Base-by-base conservation (phyloP, 2,113 vertebrate species). In the Lasiurus cinereus region DNA sequence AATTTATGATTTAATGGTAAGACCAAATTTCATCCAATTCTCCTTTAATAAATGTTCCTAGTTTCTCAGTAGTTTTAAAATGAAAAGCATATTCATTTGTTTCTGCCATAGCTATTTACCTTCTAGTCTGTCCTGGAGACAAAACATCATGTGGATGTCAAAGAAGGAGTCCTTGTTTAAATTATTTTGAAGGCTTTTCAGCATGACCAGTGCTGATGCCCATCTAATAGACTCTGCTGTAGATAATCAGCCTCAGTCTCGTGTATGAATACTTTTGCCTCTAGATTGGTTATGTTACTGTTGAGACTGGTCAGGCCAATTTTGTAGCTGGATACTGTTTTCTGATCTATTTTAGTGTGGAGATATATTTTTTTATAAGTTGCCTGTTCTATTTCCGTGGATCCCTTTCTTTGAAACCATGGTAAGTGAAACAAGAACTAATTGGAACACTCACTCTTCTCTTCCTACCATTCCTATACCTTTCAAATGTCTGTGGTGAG, bases 71-170 rank as follows among this genome's bases (percentile, higher is more conserved):
- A 54, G 98, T 98, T 94, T 99, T 99, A 4, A 99, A 87, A 46
- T 99, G 99, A 86, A 99, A 99, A 7, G 98, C 99, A 97, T 99
- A 99, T 86, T 99, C 99, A 97, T 97, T 99, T 8, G 99, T 99
- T 74, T 99, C 99, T 0, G 99, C 99, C 31, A 98, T 98, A 3
- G 99, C 98, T 99, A 99, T 99, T 99, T 95, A 99, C 98, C 99
- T 99, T 99, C 97, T 99, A 99, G 97, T 99, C 99, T 0, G 99
- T 99, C 82, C 97, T 97, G 72, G 99, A 99, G 36, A 99, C 21
- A 10, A 59, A 59, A 99, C 98, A 99, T 99, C 99, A 99, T 99
- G 96, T 99, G 99, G 98, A 99, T 98, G 83, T 99, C 98, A 98
- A 99, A 99, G 96, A 99, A 99, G 46, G 99, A 98, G 39, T 99